Evolutionary conservation across 2,888 invertebrate species (phyloP), one percentile per base, ranked within the genome.

Genomic region (Neoitamus cyanurus): DNA sequence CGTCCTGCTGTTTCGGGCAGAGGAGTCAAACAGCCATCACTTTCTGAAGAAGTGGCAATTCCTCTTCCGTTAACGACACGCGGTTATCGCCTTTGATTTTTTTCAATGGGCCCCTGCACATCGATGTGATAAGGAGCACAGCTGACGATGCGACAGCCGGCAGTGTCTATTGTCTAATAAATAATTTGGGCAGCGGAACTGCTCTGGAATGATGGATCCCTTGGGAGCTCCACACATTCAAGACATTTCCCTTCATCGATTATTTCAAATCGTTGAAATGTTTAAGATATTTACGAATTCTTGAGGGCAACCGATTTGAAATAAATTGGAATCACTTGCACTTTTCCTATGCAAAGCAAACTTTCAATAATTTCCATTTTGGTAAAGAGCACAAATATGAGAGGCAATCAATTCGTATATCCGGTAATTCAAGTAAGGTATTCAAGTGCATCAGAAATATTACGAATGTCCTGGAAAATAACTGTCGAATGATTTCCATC

Each of bases 101-200:
- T 58, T 58, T 84, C 34, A 48, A 30, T 46, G 15, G 83, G 42
- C 28, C 11, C 48, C 48, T 48, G 13, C 69, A 69, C 84, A 69
- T 85, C 84, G 82, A 78, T 77, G 77, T 85, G 85, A 85, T 85
- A 85, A 85, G 84, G 83, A 73, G 69, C 73, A 75, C 85, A 85
- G 85, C 85, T 85, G 85, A 48, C 31, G 70, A 30, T 70, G 70
- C 36, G 75, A 42, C 75, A 36, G 31, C 73, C 34, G 37, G 28
- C 37, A 13, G 5, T 42, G 28, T 7, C 42, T 1, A 13, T 4
- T 42, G 28, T 7, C 42, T 1, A 46, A 13, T 37, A 75, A 36
- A 42, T 75, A 75, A 75, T 46, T 75, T 75, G n/a, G 42, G 42
- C 42, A 42, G 25, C 42, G 75, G 75, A 75, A 42, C 42, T n/a